Evolutionary conservation across 2,113 vertebrate species (phyloP).

Genomic region (Asarcornis scutulata): DNA sequence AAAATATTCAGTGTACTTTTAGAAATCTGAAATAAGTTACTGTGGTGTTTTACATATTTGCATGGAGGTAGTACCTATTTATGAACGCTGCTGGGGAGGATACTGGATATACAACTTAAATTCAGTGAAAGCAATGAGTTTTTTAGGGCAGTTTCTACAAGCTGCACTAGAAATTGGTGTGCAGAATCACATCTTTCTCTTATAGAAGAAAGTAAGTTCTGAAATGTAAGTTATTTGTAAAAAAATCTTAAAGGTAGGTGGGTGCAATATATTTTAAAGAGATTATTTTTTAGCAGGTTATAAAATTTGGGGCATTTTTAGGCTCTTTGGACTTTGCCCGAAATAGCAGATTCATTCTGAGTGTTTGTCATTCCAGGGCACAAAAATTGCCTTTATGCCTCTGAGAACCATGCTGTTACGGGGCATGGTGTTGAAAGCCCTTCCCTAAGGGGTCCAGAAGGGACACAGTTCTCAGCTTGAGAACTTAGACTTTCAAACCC

Average conservation of each 20-base stretch:
- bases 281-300: neutral
- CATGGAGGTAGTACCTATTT: neutral
- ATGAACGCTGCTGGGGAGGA: neutral
- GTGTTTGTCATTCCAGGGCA: neutral
- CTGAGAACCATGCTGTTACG: neutral
- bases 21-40: slow-evolving; percentile 11
- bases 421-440: neutral
- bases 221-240: neutral
- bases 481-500: neutral
- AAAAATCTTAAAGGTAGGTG: neutral
- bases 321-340: neutral
- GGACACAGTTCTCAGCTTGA: neutral
- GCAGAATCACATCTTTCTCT: neutral
- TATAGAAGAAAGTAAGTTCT: neutral
- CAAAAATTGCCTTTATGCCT: neutral
- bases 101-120: neutral
- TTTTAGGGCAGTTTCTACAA: neutral
- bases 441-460: neutral
- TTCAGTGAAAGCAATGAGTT: neutral
- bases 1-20: neutral
- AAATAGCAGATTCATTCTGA: neutral
- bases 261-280: neutral
- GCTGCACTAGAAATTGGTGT: neutral
- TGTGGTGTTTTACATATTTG: neutral
- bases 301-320: neutral